Evolutionary conservation across 2,888 invertebrate genomes (phyloP).

Genomic region (Campoplex nolae): DNA sequence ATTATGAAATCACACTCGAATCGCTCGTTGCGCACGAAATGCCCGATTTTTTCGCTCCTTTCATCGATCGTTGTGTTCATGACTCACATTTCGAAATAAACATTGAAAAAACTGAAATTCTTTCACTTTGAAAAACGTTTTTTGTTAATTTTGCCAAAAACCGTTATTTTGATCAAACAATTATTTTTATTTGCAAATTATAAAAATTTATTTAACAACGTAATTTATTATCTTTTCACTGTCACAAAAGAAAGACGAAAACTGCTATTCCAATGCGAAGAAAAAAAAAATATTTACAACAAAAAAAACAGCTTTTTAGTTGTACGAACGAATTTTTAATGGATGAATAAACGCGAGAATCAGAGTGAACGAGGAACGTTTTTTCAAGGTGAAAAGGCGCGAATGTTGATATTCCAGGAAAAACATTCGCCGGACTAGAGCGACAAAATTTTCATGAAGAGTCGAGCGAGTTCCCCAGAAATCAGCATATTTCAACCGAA

Average conservation of each 20-base stretch:
- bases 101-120: background rate
- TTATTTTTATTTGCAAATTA: background rate
- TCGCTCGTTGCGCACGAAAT: conserved; percentile 50
- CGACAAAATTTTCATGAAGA: background rate
- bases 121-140: background rate
- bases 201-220: background rate
- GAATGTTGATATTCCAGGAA: background rate
- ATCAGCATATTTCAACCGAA: background rate
- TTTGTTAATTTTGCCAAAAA: background rate
- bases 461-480: background rate
- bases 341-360: background rate
- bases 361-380: background rate
- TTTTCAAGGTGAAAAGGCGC: background rate
- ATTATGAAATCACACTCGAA: conserved; percentile 38
- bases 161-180: background rate
- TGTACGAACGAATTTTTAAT: background rate
- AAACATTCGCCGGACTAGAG: background rate
- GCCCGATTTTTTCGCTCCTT: background rate
- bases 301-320: background rate
- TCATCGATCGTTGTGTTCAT: conserved; percentile 4
- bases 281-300: background rate
- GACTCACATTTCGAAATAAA: background rate
- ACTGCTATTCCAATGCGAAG: background rate
- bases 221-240: background rate
- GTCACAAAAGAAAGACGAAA: background rate